phyloP scores from a whole-genome alignment of 2,888 invertebrate genomes.

The Pherbina coryleti region DNA sequence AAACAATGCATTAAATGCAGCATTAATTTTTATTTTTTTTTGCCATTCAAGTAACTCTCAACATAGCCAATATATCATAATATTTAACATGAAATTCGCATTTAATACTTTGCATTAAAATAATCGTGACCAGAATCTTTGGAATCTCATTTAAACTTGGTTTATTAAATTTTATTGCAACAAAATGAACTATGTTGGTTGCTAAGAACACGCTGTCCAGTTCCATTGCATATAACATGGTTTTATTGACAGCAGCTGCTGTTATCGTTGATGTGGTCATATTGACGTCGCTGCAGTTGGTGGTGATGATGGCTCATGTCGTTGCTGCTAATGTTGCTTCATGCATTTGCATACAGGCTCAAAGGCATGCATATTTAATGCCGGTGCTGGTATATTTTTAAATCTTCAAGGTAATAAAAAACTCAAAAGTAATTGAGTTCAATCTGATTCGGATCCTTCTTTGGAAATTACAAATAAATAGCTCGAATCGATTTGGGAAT shows the following conservation, averaged over 20 bases:
- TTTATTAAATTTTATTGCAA: background rate
- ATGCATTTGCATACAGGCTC: conserved; percentile 10
- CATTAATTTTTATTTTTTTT: too few relatives aligned
- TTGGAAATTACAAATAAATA: too few relatives aligned
- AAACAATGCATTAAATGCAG: too few relatives aligned
- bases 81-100: conserved; percentile 5
- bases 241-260: conserved; percentile 27
- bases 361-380: background rate
- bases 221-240: background rate
- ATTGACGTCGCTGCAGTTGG: background rate
- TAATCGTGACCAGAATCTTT: conserved; percentile 25
- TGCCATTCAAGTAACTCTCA: too few relatives aligned
- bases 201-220: conserved; percentile 1
- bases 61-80: background rate
- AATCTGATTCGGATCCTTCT: too few relatives aligned
- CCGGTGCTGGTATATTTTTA: background rate
- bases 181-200: background rate
- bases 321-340: background rate
- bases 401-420: background rate
- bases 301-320: background rate
- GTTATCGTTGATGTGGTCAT: background rate
- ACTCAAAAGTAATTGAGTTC: too few relatives aligned
- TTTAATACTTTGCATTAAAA: conserved; percentile 2
- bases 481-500: too few relatives aligned
- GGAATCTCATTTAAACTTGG: conserved; percentile 3